Percentiles rank a stretch among this genome's conserved stretches.
Conservation (phyloP, 1,140 invertebrate genomes). For the Drosophila setifemur region DNA sequence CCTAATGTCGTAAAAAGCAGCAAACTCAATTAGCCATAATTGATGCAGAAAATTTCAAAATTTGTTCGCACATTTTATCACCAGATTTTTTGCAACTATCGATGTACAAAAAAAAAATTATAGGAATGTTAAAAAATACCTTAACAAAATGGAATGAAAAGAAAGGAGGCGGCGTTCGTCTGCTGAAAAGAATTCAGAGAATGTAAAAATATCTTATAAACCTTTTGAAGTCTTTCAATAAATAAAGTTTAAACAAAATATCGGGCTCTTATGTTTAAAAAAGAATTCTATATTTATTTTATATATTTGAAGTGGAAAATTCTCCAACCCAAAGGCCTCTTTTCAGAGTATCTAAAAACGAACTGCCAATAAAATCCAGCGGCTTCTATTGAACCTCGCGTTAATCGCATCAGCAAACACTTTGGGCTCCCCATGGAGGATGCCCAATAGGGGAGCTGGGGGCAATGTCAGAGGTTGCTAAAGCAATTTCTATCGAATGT, state of each 20-base stretch:
- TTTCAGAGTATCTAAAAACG: neutral
- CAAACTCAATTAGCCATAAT: conserved; percentile 28
- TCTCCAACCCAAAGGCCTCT: neutral
- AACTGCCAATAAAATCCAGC: neutral
- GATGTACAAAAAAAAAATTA: too few relatives aligned
- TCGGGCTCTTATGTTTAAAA: too few relatives aligned
- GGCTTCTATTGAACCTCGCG: conserved; percentile 11
- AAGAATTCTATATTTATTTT: too few relatives aligned
- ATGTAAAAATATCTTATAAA: too few relatives aligned
- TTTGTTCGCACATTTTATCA: neutral
- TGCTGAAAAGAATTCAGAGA: too few relatives aligned
- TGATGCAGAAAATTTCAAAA: neutral
- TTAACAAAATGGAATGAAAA: too few relatives aligned
- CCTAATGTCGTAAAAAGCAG: conserved; percentile 48
- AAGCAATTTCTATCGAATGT: conserved; percentile 72
- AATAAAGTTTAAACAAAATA: too few relatives aligned
- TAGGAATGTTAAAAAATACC: too few relatives aligned
- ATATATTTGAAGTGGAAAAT: too few relatives aligned
- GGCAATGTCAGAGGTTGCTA: conserved; percentile 23
- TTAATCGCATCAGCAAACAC: conserved; percentile 65
- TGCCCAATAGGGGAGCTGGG: neutral
- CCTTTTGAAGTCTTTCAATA: too few relatives aligned
- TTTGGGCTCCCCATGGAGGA: conserved; percentile 10
- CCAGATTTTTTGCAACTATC: neutral
- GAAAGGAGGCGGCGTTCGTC: neutral